Evolutionary conservation across 2,888 invertebrate genomes (phyloP), one percentile per base, ranked within the genome.

Genomic region (Xylocampa areola): DNA sequence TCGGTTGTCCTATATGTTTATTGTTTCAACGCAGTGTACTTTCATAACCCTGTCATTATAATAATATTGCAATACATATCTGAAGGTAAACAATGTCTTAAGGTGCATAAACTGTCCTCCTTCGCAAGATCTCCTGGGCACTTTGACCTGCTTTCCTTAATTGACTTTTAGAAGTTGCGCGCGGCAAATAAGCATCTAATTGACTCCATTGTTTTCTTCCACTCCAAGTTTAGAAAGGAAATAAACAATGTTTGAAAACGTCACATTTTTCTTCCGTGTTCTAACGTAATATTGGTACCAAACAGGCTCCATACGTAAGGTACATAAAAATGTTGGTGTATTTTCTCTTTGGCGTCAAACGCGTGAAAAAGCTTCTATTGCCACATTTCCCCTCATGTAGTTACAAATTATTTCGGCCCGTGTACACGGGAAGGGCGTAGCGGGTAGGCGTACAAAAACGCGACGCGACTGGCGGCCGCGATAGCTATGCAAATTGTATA

Each of bases 401-500:
- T 59, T 47, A 73, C 66, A 73, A 70, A 73, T 64, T 59, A 67
- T 63, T 64, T 73, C 36, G 51, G 48, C 33, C 30, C 32, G 43
- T 44, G 54, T 62, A 79, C 77, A 74, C 52, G 54, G 61, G 64
- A 76, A 64, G 53, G 79, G 74, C 74, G 74, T 69, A 54, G 54
- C 60, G 54, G 50, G 48, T 61, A 60, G 70, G 65, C 58, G 51
- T 35, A 47, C 39, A 70, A 72, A 66, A 72, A 70, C 54, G 49
- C 66, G 73, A 60, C 60, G 59, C 41, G 51, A 25, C 60, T 52
- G 77, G 70, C 68, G 75, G 75, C 77, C 67, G 72, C 75, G 86
- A 82, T 81, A 79, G 78, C 71, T 80, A 88, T 87, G 88, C 87
- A 88, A 88, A 88, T 88, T 80, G 74, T 75, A 81, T 88, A 86